Conservation (phyloP, 2,113 vertebrate genomes). For the Larimichthys polyactis region DNA sequence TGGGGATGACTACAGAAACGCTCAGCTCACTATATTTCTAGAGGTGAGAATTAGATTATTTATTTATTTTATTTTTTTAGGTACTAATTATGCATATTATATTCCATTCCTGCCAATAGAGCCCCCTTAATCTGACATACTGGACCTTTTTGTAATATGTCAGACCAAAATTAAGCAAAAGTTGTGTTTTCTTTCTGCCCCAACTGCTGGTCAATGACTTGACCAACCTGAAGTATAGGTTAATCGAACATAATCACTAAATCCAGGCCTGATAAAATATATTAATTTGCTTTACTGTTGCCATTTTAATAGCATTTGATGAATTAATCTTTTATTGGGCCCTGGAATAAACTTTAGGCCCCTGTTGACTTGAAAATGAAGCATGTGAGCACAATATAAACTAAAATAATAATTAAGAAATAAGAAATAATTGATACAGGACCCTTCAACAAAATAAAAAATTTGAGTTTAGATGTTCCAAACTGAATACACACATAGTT, state of each 20-base stretch:
- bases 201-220: background rate
- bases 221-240: background rate
- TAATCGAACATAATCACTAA: background rate
- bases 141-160: too few species aligned
- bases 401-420: background rate
- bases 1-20: conserved; percentile 89
- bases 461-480: background rate
- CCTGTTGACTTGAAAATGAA: background rate
- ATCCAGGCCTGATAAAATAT: background rate
- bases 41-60: conserved; percentile 82
- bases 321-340: too few species aligned
- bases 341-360: background rate
- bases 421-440: background rate
- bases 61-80: background rate
- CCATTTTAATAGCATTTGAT: too few species aligned
- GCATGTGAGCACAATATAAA: background rate
- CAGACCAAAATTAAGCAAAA: background rate
- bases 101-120: too few species aligned
- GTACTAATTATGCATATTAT: too few species aligned
- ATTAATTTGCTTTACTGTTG: too few species aligned
- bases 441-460: background rate
- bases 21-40: conserved; percentile 88
- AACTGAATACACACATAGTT: background rate
- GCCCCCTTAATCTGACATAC: too few species aligned
- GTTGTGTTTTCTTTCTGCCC: background rate